Percentiles rank a stretch among this genome's conserved stretches.
Evolutionary conservation across 2,797 vertebrate genomes (phyloP).

Genomic region (Siniperca obscura): DNA sequence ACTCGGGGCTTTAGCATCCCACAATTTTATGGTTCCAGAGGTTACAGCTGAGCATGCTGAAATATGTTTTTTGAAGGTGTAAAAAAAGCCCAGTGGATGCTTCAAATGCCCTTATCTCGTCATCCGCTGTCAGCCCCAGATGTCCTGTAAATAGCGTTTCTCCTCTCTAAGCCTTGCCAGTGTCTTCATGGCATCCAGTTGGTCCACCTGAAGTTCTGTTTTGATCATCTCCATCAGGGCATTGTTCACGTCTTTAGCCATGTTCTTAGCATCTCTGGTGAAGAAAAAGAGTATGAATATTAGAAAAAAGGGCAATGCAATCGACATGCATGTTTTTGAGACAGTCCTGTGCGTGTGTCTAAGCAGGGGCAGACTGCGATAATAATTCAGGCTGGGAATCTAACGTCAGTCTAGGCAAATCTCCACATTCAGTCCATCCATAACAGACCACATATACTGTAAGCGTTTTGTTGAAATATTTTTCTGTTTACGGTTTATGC

Average conservation of each 20-base stretch:
- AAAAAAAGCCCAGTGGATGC: conserved; percentile 33
- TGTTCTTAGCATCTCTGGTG: conserved; percentile 94
- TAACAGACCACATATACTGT: no score
- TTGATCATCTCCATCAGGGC: conserved; percentile 88
- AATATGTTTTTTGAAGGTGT: conserved; percentile 25
- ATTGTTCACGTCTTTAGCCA: conserved; percentile 93
- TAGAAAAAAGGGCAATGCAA: background rate
- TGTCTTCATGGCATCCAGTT: conserved; percentile 91
- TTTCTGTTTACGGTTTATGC: no score
- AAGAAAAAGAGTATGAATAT: background rate
- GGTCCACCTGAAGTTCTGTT: conserved; percentile 85
- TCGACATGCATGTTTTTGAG: background rate
- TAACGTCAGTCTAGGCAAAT: no score
- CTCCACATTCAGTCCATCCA: no score
- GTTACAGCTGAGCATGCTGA: conserved; percentile 66
- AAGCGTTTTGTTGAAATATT: no score
- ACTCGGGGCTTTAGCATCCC: conserved; percentile 56
- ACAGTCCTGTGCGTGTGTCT: background rate
- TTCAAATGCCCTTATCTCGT: conserved; percentile 43
- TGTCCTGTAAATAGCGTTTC: conserved; percentile 93
- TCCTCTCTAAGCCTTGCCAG: conserved; percentile 90
- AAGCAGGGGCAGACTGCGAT: no score
- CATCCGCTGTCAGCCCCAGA: conserved; percentile 88
- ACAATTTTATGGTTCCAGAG: conserved; percentile 60
- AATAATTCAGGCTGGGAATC: no score